phyloP scores from a whole-genome alignment of 2,888 invertebrate species.

The Homarus gammarus region DNA sequence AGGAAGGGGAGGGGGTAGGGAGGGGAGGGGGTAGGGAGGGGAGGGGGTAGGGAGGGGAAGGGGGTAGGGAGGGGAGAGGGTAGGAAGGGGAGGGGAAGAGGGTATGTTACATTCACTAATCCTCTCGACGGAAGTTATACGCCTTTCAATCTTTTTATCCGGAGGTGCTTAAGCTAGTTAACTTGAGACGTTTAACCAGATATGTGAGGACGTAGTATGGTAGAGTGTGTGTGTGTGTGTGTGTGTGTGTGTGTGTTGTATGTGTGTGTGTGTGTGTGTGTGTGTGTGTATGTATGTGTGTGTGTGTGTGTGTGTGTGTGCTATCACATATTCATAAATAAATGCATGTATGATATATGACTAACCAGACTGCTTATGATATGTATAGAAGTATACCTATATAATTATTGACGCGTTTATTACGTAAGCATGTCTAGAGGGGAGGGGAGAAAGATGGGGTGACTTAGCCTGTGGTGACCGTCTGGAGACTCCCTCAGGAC shows the following conservation, averaged over 20 bases:
- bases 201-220: too few relatives aligned
- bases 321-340: too few relatives aligned
- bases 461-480: constrained; percentile 35
- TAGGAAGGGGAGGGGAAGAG: background rate
- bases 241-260: background rate
- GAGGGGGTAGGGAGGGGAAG: background rate
- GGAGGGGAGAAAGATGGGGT: background rate
- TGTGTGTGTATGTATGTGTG: too few relatives aligned
- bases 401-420: too few relatives aligned
- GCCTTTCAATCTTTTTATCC: too few relatives aligned
- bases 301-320: too few relatives aligned
- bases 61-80: background rate
- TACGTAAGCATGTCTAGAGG: background rate
- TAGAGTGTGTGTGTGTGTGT: too few relatives aligned
- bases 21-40: constrained; percentile 25
- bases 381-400: background rate
- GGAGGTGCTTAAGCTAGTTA: too few relatives aligned
- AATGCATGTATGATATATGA: background rate
- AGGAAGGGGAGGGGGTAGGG: background rate
- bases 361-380: background rate
- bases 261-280: too few relatives aligned
- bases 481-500: constrained; percentile 31
- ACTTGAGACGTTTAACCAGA: too few relatives aligned
- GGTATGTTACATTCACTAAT: too few relatives aligned
- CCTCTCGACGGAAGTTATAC: too few relatives aligned